Percentiles rank a stretch among this genome's conserved stretches.
These are phyloP conservation scores for Sphenopsis melanotis DNA, from an alignment of 2,797 vertebrate species.

Conservation along the genomic window DNA sequence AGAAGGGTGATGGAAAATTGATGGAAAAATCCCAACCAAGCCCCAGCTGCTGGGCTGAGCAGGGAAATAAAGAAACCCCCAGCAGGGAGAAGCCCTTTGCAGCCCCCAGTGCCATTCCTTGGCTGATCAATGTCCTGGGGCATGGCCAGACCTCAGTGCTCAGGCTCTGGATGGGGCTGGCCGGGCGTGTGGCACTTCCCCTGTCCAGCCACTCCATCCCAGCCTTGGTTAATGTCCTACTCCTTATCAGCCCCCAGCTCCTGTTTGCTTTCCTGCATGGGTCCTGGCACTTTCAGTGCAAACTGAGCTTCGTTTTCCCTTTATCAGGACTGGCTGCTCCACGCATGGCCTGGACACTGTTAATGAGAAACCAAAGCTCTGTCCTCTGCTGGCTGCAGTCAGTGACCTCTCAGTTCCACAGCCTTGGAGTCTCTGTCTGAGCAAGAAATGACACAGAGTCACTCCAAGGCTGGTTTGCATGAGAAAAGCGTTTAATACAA, in stretches of 20 bases:
- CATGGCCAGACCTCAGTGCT: rapidly evolving
- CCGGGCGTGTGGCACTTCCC: rapidly evolving
- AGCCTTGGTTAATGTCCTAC: not conserved
- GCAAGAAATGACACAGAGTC: not conserved
- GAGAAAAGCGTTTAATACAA: not conserved
- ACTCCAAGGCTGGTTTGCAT: too few species aligned
- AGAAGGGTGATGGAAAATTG: not conserved
- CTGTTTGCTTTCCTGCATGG: not conserved
- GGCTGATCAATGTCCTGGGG: rapidly evolving
- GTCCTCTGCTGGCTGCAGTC: not conserved
- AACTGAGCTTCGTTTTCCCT: not conserved
- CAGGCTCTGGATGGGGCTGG: not conserved
- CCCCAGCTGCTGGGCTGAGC: not conserved
- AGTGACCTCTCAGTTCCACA: not conserved
- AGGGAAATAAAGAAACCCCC: not conserved
- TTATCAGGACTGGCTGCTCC: not conserved
- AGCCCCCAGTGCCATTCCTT: not conserved
- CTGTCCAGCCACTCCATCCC: not conserved
- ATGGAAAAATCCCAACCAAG: not conserved
- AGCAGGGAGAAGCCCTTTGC: not conserved
- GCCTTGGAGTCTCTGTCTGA: rapidly evolving
- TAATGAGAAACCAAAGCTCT: not conserved
- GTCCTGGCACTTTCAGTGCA: not conserved
- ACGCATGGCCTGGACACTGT: rapidly evolving
- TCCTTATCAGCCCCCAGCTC: not conserved